Percentiles rank a stretch among this genome's conserved stretches.
Conservation (phyloP, 2,797 vertebrate species). For the Eidolon dupreanum region DNA sequence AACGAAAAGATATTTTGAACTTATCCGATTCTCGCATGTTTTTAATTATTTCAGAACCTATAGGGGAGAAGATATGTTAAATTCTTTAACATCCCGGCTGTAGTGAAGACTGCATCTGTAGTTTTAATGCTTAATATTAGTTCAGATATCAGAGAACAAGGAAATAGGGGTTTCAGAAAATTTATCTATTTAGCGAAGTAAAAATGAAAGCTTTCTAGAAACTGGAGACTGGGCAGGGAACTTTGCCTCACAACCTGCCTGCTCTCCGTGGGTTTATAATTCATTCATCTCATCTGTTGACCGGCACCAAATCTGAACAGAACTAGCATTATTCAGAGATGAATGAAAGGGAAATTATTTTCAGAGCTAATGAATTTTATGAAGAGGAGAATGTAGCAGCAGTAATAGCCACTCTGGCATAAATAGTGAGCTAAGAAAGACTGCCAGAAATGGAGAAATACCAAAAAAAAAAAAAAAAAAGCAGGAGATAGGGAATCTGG, state of each 20-base stretch:
- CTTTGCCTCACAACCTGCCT: background rate
- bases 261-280: background rate
- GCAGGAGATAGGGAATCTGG: background rate
- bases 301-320: conserved; percentile 44
- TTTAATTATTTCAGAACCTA: background rate
- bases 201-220: conserved; percentile 1
- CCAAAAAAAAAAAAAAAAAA: background rate
- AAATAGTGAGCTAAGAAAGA: background rate
- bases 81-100: background rate
- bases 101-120: background rate
- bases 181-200: background rate
- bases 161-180: background rate
- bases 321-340: conserved; percentile 34
- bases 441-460: conserved; percentile 2
- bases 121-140: background rate
- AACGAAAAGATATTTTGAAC: background rate
- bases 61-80: background rate
- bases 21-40: background rate
- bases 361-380: conserved; percentile 10
- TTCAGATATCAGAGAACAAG: background rate
- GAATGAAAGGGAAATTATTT: conserved; percentile 46
- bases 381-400: background rate
- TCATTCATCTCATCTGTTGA: conserved; percentile 24
- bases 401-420: background rate
- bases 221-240: background rate